These are phyloP conservation scores for Paradoxurus hermaphroditus DNA, from an alignment of 2,113 vertebrate genomes.

Conservation along the genomic window DNA sequence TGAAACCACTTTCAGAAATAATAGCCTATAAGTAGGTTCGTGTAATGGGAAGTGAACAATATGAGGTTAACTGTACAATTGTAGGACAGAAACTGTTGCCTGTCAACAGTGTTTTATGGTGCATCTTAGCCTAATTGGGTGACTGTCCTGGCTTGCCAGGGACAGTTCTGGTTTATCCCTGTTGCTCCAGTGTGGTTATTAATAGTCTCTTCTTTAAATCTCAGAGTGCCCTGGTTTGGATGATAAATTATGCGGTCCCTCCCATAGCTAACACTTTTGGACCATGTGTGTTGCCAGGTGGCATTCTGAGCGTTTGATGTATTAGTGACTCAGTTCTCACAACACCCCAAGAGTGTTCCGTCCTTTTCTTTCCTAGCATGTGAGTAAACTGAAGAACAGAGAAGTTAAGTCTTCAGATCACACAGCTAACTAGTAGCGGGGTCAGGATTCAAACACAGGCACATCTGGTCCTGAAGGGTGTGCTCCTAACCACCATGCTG, in stretches of 20 bases:
- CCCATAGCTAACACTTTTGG: not conserved
- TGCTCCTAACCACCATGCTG: not conserved
- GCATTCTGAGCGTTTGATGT: not conserved
- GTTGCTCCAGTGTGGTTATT: not conserved
- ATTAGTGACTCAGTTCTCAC: not conserved
- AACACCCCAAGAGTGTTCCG: not conserved
- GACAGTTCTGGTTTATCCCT: not conserved
- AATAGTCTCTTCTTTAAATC: not conserved
- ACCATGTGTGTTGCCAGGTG: not conserved
- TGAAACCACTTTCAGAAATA: not conserved
- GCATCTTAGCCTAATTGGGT: not conserved
- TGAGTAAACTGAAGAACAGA: not conserved
- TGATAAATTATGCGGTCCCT: not conserved
- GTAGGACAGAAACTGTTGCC: not conserved
- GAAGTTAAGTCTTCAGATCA: not conserved
- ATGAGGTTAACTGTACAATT: not conserved
- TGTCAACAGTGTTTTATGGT: not conserved
- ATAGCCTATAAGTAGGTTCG: not conserved
- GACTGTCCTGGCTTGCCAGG: not conserved
- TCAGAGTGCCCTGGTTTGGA: not conserved
- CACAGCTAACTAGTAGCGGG: not conserved
- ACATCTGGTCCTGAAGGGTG: not conserved
- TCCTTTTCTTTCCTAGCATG: not conserved
- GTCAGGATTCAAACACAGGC: not conserved
- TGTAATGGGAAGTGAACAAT: not conserved